Conservation (phyloP, 1,140 invertebrate species). For the Colletes gigas region DNA sequence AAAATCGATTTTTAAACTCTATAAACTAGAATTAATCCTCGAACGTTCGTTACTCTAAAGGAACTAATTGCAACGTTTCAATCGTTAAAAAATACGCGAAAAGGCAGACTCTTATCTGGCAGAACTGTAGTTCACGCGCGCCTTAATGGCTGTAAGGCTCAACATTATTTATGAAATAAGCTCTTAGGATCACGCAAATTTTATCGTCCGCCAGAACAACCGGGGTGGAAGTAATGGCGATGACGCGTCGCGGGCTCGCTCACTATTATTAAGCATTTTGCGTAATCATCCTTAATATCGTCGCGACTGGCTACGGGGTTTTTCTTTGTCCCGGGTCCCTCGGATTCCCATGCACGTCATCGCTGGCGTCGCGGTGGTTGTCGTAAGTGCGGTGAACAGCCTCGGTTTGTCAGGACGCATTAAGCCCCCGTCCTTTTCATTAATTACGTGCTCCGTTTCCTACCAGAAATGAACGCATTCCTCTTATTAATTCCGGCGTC, state of each 20-base stretch:
- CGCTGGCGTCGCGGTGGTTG: conserved; percentile 20
- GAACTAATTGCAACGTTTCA: not conserved
- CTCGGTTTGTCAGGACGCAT: conserved; percentile 61
- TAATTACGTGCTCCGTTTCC: conserved; percentile 60
- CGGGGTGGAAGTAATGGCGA: conserved; percentile 34
- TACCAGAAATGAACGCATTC: conserved; percentile 67
- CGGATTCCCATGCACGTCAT: conserved; percentile 25
- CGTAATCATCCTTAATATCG: conserved; percentile 61
- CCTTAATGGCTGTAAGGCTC: conserved; percentile 6
- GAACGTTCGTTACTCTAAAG: too few species aligned
- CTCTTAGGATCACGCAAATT: conserved; percentile 31
- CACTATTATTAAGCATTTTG: conserved; percentile 65
- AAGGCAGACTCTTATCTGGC: not conserved
- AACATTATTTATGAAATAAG: conserved; percentile 22
- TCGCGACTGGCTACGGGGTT: conserved; percentile 50
- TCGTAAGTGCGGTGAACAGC: conserved; percentile 58
- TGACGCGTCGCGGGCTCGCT: conserved; percentile 30
- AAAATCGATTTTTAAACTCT: too few species aligned
- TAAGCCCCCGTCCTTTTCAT: conserved; percentile 62
- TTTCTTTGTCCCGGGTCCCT: conserved; percentile 51
- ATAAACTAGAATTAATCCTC: too few species aligned
- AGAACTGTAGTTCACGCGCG: not conserved
- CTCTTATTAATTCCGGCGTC: conserved; percentile 63
- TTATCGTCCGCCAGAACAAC: conserved; percentile 18
- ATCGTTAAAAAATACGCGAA: not conserved